These are phyloP conservation scores for Xestoiulus laeticollis DNA, from an alignment of 2,888 invertebrate species.

Conservation along the genomic window DNA sequence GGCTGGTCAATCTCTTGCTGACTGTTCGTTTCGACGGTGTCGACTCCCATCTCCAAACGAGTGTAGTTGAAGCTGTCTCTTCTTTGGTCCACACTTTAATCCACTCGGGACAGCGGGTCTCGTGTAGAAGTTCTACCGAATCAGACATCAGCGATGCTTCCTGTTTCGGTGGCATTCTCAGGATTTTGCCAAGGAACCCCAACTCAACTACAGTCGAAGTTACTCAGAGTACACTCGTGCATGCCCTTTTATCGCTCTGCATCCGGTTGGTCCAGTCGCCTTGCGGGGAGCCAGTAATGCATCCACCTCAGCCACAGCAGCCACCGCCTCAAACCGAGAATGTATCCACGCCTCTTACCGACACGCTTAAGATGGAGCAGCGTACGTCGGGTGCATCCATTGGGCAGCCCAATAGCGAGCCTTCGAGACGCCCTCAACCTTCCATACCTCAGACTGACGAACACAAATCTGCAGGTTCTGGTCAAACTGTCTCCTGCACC, in stretches of 20 bases:
- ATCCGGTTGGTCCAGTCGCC: constrained; percentile 73
- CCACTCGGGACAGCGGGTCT: constrained; percentile 61
- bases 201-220: background rate
- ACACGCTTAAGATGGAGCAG: constrained; percentile 56
- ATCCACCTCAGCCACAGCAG: constrained; percentile 61
- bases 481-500: constrained; percentile 18
- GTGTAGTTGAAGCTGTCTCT: constrained; percentile 76
- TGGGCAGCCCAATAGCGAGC: too few relatives aligned
- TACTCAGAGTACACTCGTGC: constrained; percentile 46
- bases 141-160: constrained; percentile 67
- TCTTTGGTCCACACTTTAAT: constrained; percentile 62
- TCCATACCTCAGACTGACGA: constrained; percentile 77
- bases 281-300: constrained; percentile 61
- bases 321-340: constrained; percentile 44
- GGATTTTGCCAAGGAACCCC: constrained; percentile 68
- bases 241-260: constrained; percentile 75
- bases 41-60: constrained; percentile 76
- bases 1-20: constrained; percentile 74
- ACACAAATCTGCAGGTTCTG: constrained; percentile 73
- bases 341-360: constrained; percentile 50
- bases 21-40: constrained; percentile 74
- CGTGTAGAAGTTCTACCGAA: constrained; percentile 64
- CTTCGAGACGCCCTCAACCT: constrained; percentile 63
- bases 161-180: constrained; percentile 79
- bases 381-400: constrained; percentile 65